Evolutionary conservation across 2,797 vertebrate genomes (phyloP).

Genomic region (Paratrypauchen microcephalus): DNA sequence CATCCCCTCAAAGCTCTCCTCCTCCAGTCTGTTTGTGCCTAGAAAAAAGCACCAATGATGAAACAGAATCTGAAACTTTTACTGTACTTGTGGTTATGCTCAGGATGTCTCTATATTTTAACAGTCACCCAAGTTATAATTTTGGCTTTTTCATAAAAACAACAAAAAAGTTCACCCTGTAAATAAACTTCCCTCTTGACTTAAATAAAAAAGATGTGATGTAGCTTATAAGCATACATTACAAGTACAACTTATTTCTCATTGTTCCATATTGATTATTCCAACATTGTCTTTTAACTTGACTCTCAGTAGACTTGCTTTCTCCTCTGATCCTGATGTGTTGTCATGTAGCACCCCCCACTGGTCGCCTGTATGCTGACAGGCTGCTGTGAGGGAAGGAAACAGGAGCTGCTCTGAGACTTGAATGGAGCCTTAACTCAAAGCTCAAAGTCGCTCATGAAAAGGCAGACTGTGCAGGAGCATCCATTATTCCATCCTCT

Average conservation of each 20-base stretch:
- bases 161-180: too few species aligned
- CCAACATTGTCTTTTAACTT: neutral
- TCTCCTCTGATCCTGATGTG: constrained; percentile 52
- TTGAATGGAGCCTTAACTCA: constrained; percentile 28
- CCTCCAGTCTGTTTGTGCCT: constrained; percentile 5
- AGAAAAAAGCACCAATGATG: constrained; percentile 1
- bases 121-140: constrained; percentile 1
- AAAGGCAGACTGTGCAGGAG: constrained; percentile 60
- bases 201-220: too few species aligned
- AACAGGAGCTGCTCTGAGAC: constrained; percentile 22
- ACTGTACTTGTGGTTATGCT: neutral
- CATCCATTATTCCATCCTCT: constrained; percentile 72
- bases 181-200: too few species aligned
- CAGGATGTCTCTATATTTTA: neutral
- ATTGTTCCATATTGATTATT: neutral
- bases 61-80: neutral
- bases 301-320: neutral
- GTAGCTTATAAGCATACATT: neutral
- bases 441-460: constrained; percentile 28
- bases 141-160: neutral
- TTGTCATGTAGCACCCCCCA: constrained; percentile 93
- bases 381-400: constrained; percentile 39
- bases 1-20: constrained; percentile 21
- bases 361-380: constrained; percentile 82
- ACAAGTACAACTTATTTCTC: neutral